Evolutionary conservation across 2,797 vertebrate species (phyloP), one percentile per base, ranked within the genome.

Genomic region (Halcyon chelicuti): DNA sequence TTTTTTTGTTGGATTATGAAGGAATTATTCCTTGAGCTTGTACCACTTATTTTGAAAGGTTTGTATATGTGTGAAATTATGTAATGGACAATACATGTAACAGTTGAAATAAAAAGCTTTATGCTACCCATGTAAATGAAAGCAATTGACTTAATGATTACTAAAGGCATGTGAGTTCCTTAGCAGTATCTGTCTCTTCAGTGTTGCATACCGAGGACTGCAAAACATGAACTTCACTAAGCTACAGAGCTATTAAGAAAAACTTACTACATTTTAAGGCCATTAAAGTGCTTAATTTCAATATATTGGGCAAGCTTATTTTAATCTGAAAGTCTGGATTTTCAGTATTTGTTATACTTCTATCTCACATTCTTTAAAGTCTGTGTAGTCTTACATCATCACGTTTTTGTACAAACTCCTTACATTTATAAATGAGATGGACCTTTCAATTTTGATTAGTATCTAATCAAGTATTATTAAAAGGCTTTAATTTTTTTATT

Each of bases 41-140:
- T 93, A 92, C 85, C 71, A 90, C 81, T 96, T 90, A 40, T n/a
- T 96, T 93, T 51, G 15, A 95, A 95, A 95, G 93, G 63, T 74
- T 97, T 79, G 44, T 82, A 14, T 84, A 65, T 54, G 63, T 87
- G 71, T 91, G 84, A 93, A 94, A 94, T 94, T 94, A 93, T 83
- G 75, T 82, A 97, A 96, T 26, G 44, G 79, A 72, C 67, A 92
- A 58, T 66, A 79, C 57, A 37, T 72, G 46, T 52, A 88, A 63
- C 63, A 79, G 73, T 46, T 80, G 47, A 95, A 89, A 83, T 68
- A 86, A 94, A 96, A 97, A 96, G 82, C 86, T 97, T 95, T 95
- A 60, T 97, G 76, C 60, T 83, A 7, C 14, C 55, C 57, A 87
- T 83, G 65, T 85, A 96, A 82, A 92, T 67, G 42, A 85, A 87